These are phyloP conservation scores for Drosophila mojavensis DNA, from an alignment of 1,140 invertebrate species.

Conservation along the genomic window DNA sequence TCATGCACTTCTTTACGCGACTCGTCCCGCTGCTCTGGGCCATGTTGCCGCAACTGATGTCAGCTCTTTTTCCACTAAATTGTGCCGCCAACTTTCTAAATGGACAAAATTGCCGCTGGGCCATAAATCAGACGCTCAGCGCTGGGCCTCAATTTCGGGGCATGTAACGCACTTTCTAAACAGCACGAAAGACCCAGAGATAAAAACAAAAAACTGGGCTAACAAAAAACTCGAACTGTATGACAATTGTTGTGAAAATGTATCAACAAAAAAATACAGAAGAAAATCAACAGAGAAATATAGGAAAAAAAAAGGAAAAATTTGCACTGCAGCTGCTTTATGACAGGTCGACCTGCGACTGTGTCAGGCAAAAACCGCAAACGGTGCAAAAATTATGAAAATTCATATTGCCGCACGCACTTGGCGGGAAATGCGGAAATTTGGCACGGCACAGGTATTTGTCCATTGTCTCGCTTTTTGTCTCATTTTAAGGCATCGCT, in stretches of 20 bases:
- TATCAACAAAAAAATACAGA: slow-evolving; percentile 30
- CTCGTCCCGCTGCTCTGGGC: slow-evolving; percentile 9
- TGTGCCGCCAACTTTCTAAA: slow-evolving; percentile 52
- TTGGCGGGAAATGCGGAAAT: slow-evolving; percentile 50
- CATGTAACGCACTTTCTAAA: slow-evolving; percentile 79
- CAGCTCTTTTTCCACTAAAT: slow-evolving; percentile 17
- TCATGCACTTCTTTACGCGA: background rate
- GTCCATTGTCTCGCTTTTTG: background rate
- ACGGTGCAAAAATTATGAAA: slow-evolving; percentile 81
- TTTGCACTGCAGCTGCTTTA: slow-evolving; percentile 62
- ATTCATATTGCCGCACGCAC: slow-evolving; percentile 78
- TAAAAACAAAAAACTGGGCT: slow-evolving; percentile 19
- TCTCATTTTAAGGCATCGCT: slow-evolving; percentile 21
- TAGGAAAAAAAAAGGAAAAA: slow-evolving; percentile 21
- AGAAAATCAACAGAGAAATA: background rate
- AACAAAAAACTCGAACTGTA: slow-evolving; percentile 32
- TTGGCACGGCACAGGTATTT: slow-evolving; percentile 30
- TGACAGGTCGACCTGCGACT: slow-evolving; percentile 45
- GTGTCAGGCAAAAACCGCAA: slow-evolving; percentile 64
- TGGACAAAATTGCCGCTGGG: slow-evolving; percentile 27
- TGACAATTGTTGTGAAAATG: slow-evolving; percentile 51
- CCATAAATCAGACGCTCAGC: slow-evolving; percentile 62
- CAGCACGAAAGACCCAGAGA: slow-evolving; percentile 41
- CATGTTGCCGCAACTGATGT: slow-evolving; percentile 7
- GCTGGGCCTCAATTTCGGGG: slow-evolving; percentile 37